These are phyloP conservation scores for Lasioglossum pauxillum DNA, from an alignment of 2,888 invertebrate species.

Conservation along the genomic window DNA sequence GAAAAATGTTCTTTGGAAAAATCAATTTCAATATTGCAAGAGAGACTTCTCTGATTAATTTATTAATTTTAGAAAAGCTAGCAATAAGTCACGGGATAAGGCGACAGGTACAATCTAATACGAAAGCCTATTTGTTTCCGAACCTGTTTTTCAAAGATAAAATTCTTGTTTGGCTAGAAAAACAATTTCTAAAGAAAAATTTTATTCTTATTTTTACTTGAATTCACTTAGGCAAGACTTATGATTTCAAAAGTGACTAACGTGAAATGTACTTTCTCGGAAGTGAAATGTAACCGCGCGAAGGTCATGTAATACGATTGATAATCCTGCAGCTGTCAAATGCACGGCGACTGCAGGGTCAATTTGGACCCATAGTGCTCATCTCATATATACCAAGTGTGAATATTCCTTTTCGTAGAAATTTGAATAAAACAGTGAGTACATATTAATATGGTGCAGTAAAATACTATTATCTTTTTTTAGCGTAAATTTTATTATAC, in stretches of 20 bases:
- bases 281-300: constrained; percentile 37
- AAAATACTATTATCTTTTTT: not conserved
- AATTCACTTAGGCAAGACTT: constrained; percentile 7
- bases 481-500: not conserved
- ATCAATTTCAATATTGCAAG: not conserved
- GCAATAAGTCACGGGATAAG: not conserved
- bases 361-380: not conserved
- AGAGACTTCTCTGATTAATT: not conserved
- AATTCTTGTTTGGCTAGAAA: not conserved
- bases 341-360: not conserved
- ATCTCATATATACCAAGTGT: not conserved
- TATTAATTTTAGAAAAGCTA: not conserved
- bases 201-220: not conserved
- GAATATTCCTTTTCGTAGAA: not conserved
- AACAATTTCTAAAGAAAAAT: not conserved
- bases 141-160: not conserved
- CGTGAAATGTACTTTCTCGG: constrained; percentile 22
- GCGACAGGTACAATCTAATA: not conserved
- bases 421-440: not conserved
- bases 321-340: not conserved
- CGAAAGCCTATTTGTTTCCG: too few species aligned
- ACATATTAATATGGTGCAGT: not conserved
- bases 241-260: constrained; percentile 6
- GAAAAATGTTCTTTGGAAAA: not conserved
- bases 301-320: constrained; percentile 9